These are phyloP conservation scores for Gorsachius magnificus DNA, from an alignment of 2,797 vertebrate species.

Conservation along the genomic window DNA sequence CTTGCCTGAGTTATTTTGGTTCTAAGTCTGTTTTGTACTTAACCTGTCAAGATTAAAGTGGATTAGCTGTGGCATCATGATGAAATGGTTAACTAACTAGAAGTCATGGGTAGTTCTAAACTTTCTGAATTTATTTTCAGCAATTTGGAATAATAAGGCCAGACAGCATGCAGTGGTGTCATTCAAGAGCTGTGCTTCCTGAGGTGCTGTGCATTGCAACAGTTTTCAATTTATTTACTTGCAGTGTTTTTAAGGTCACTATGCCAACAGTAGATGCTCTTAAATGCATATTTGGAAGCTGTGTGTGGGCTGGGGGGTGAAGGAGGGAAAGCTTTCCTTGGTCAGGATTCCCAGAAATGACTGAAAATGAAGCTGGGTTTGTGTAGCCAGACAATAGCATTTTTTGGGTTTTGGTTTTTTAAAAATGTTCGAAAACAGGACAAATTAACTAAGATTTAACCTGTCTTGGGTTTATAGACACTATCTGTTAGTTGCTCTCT, in stretches of 20 bases:
- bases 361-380: not conserved
- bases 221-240: not conserved
- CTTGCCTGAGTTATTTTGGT: not conserved
- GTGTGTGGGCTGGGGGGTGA: not conserved
- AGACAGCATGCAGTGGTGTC: not conserved
- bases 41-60: not conserved
- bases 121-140: not conserved
- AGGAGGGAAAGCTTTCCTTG: not conserved
- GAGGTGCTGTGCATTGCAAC: not conserved
- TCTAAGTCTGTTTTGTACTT: not conserved
- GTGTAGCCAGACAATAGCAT: not conserved
- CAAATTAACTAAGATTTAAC: not conserved
- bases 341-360: conserved; percentile 7
- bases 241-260: not conserved
- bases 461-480: not conserved
- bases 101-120: not conserved
- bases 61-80: not conserved
- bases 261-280: not conserved
- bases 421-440: not conserved
- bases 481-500: not conserved
- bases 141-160: not conserved
- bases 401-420: not conserved
- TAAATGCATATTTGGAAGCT: not conserved
- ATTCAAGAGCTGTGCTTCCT: not conserved
- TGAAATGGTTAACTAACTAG: not conserved